Conservation (phyloP, 2,888 invertebrate genomes). For the Opisthograptis luteolata region DNA sequence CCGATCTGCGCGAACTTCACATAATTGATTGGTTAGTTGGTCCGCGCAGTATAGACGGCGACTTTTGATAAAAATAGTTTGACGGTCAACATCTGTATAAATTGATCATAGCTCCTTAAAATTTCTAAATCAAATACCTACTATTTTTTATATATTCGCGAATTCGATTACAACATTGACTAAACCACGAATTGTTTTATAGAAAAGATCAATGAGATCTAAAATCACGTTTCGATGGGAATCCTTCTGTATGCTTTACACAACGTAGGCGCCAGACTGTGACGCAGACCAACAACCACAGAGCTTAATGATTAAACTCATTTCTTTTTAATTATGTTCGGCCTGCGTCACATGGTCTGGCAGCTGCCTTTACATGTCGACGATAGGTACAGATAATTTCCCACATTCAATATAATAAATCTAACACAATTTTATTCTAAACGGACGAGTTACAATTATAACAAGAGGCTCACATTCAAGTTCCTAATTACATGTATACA, state of each 20-base stretch:
- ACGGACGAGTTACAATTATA: constrained; percentile 9
- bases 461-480: neutral
- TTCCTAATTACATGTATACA: neutral
- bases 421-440: neutral
- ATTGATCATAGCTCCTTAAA: neutral
- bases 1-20: no score
- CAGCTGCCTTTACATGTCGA: no score
- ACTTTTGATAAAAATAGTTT: no score
- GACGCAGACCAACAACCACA: no score
- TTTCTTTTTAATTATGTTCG: no score
- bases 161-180: neutral
- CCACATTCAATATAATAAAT: neutral
- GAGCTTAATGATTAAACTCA: no score
- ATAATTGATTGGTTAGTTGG: no score
- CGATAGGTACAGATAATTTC: neutral
- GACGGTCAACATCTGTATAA: no score
- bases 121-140: neutral
- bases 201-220: constrained; percentile 8
- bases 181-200: neutral
- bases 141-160: neutral
- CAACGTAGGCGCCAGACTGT: no score
- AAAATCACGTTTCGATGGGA: constrained; percentile 2
- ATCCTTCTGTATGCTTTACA: neutral
- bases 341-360: no score
- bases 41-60: no score